Percentiles rank a stretch among this genome's conserved stretches.
These are phyloP conservation scores for Drymonia ruficornis DNA, from an alignment of 2,888 invertebrate genomes.

Conservation along the genomic window DNA sequence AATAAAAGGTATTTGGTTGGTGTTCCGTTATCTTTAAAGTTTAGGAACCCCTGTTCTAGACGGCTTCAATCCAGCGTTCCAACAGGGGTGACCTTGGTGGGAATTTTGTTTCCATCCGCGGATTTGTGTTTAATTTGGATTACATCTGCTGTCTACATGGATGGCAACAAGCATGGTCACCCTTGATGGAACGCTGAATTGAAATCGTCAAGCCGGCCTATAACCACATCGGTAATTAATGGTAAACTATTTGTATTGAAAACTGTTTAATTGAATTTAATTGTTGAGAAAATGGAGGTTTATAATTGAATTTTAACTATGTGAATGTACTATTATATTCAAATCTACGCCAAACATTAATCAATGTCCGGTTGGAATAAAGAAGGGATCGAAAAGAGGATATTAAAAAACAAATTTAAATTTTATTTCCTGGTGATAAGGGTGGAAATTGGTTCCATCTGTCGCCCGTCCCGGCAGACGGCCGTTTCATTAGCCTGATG, in stretches of 20 bases:
- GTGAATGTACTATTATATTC: no score
- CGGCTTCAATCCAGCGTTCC: no score
- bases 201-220: not conserved
- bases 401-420: slow-evolving; percentile 16
- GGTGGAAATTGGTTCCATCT: slow-evolving; percentile 19
- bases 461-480: slow-evolving; percentile 7
- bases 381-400: slow-evolving; percentile 2
- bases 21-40: no score
- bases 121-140: no score
- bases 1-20: no score
- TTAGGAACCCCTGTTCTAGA: no score
- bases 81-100: no score
- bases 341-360: slow-evolving; percentile 13
- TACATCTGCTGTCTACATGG: no score
- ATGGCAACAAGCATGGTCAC: no score
- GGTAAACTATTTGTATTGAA: not conserved
- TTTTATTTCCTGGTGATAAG: slow-evolving; percentile 27
- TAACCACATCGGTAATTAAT: not conserved
- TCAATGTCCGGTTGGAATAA: slow-evolving; percentile 12
- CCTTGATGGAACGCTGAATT: no score
- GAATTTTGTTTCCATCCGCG: no score
- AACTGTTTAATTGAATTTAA: not conserved
- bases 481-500: slow-evolving; percentile 10
- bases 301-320: no score
- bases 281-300: not conserved